phyloP scores from a whole-genome alignment of 2,113 vertebrate genomes.

The Podilymbus podiceps region DNA sequence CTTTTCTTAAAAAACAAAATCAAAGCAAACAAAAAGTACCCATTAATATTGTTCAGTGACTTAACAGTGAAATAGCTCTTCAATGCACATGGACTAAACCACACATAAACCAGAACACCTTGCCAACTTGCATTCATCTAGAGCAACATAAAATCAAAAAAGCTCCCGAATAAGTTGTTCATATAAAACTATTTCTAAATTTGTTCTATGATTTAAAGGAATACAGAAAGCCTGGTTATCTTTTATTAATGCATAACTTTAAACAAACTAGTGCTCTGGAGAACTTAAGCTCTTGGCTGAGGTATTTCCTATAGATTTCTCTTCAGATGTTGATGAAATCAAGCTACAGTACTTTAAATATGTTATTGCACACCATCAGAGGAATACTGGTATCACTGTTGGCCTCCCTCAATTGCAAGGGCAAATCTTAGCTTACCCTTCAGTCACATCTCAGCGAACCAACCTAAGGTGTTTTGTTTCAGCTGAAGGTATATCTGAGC shows the following conservation, averaged over 20 bases:
- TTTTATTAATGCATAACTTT: neutral
- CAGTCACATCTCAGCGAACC: neutral
- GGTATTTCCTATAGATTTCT: neutral
- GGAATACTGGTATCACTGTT: neutral
- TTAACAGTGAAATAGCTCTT: neutral
- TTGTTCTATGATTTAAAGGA: neutral
- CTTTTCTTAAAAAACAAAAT: conserved; percentile 80
- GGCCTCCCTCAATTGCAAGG: neutral
- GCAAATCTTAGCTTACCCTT: neutral
- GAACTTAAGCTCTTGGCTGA: neutral
- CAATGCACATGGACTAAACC: neutral
- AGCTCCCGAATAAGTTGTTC: neutral
- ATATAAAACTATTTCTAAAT: neutral
- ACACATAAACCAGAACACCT: neutral
- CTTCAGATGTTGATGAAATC: neutral
- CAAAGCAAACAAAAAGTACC: neutral
- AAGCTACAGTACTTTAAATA: neutral
- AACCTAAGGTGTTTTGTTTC: neutral
- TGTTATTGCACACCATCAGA: neutral
- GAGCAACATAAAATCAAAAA: neutral
- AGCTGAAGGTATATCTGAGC: neutral
- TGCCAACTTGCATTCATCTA: neutral
- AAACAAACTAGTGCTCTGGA: neutral
- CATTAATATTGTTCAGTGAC: neutral
- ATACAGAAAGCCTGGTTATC: neutral